Base-by-base conservation (phyloP, 1,140 invertebrate genomes). In the Schlechtendalia chinensis region DNA sequence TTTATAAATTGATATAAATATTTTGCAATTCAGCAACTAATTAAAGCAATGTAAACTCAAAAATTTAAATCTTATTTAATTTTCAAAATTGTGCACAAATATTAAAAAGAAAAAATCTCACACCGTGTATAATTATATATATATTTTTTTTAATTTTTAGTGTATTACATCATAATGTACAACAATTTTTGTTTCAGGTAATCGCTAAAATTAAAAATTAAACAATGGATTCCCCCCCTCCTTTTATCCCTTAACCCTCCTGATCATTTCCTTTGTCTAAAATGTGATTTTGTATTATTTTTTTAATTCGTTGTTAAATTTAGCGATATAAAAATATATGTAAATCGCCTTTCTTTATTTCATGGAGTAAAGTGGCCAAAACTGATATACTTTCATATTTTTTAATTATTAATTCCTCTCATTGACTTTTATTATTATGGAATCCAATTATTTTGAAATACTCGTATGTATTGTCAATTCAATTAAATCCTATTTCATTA, bases 151-250 rank as follows among this genome's bases (percentile, higher is more conserved):
- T 72, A 16, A 50, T 50, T 72, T 72, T 75, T 79, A 79, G 75
- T 59, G 56, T 79, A 79, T 79, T 63, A 79, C 75, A 79, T 63
- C 58, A 79, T 79, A 63, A 79, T 79, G 58, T 79, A 79, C 75
- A 79, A 79, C 22, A 79, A 79, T 79, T 79, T 79, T 79, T 79
- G 75, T 79, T 79, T 79, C 58, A 79, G 74, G 75, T 79, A 79
- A 63, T 79, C 58, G 39, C 75, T 79, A 79, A 79, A 79, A 79
- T 63, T 61, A 63, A 63, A 54, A 79, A 61, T 22, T 79, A 61
- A 79, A 61, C 58, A 59, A 29, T 29, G 58, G 58, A 79, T 63
- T n/a, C 58, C 39, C 63, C 59, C 11, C 32, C 72, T 54, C 45
- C n/a, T 67, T 8, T 39, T 3, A n/a, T n/a, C n/a, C n/a, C n/a